Evolutionary conservation across 92 coral and sea anemone genomes (phyloP).

Genomic region (Pocillopora meandrina): DNA sequence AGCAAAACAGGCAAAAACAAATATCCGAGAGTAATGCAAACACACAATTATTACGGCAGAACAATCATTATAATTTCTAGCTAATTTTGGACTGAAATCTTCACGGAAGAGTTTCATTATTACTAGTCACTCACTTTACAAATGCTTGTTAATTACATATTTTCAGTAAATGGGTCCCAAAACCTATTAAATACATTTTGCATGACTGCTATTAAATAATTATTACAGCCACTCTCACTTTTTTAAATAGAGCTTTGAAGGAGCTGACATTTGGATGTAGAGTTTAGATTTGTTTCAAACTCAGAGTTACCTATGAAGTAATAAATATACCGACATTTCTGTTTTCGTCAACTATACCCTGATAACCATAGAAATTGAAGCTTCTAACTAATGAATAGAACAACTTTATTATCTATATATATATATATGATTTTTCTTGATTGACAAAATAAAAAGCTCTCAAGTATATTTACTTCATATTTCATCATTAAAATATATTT

Average conservation of each 20-base stretch:
- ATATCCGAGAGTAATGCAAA: too few species aligned
- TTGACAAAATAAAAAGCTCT: slow-evolving; percentile 25
- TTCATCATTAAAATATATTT: slow-evolving; percentile 18
- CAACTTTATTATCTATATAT: slow-evolving; percentile 3
- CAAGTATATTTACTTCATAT: background rate
- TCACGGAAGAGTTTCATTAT: background rate
- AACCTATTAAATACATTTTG: background rate
- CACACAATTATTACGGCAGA: background rate
- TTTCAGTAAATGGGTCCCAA: too few species aligned
- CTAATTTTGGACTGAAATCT: background rate
- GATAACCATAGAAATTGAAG: background rate
- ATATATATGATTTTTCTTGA: background rate
- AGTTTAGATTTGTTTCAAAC: background rate
- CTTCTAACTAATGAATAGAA: slow-evolving; percentile 1
- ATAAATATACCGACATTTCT: background rate
- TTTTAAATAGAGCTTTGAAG: background rate
- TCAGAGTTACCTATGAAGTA: background rate
- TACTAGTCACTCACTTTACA: background rate
- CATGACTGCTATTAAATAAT: background rate
- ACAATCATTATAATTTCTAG: background rate
- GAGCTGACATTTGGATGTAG: background rate
- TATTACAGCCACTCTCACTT: background rate
- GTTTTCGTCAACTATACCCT: background rate
- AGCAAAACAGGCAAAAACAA: too few species aligned
- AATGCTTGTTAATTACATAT: background rate